These are phyloP conservation scores for Typhlomys cinereus DNA, from an alignment of 2,113 vertebrate genomes.

Conservation along the genomic window DNA sequence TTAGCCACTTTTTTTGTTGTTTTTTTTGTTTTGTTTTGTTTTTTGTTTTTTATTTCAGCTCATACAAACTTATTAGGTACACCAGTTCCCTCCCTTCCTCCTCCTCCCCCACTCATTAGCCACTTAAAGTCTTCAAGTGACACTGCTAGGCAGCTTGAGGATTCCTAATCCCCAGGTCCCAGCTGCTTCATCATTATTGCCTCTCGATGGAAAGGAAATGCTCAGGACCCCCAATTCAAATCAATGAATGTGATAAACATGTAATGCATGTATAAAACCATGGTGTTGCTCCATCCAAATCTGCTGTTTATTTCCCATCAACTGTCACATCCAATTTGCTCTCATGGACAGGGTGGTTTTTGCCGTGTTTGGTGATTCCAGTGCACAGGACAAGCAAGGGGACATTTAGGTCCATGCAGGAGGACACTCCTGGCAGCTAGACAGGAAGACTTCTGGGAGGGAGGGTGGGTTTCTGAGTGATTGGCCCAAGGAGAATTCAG, in stretches of 20 bases:
- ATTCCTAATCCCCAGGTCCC: background rate
- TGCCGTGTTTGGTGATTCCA: background rate
- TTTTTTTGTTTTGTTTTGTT: too few species aligned
- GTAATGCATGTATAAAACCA: background rate
- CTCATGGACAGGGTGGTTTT: background rate
- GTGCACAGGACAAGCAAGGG: background rate
- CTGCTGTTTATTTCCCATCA: slow-evolving; percentile 13
- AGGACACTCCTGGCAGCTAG: background rate
- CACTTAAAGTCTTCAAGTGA: background rate
- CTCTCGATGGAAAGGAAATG: background rate
- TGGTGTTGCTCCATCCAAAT: background rate
- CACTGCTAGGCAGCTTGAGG: background rate
- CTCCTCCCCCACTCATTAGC: too few species aligned
- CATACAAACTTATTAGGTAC: too few species aligned
- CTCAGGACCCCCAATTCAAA: background rate
- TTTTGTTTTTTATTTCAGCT: too few species aligned
- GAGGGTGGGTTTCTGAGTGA: background rate
- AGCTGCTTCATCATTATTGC: background rate
- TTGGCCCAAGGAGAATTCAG: slow-evolving; percentile 26
- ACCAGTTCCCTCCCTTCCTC: too few species aligned
- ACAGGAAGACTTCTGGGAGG: background rate
- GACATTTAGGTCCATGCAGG: background rate
- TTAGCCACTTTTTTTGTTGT: background rate
- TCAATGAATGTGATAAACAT: background rate
- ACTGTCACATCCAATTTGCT: background rate